These are phyloP conservation scores for Ariolimax columbianus DNA, from an alignment of 2,888 invertebrate species.

Conservation along the genomic window DNA sequence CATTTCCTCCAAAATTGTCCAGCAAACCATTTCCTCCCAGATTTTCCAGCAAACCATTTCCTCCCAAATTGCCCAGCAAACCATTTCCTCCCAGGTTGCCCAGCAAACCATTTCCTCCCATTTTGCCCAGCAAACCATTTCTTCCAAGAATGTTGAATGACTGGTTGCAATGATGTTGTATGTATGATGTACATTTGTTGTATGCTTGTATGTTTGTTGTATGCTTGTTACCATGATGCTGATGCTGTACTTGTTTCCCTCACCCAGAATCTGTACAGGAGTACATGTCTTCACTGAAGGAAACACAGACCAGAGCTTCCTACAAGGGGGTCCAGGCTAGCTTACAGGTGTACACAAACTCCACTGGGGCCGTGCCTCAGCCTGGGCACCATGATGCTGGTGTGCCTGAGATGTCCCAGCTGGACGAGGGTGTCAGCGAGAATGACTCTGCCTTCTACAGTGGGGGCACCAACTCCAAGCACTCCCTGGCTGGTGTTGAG, in stretches of 20 bases:
- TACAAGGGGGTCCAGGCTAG: neutral
- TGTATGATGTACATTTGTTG: too few species aligned
- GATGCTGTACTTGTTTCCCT: conserved; percentile 12
- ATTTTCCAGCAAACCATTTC: too few species aligned
- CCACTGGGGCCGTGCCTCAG: neutral
- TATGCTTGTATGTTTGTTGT: neutral
- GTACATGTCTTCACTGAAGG: conserved; percentile 38
- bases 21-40: too few species aligned
- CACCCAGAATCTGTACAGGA: conserved; percentile 41
- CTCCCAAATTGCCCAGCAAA: too few species aligned
- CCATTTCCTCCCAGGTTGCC: too few species aligned
- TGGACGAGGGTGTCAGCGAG: conserved; percentile 60
- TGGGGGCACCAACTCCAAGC: conserved; percentile 49
- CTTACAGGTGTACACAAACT: neutral
- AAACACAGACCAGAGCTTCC: conserved; percentile 13
- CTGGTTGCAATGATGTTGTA: too few species aligned
- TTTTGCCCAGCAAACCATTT: too few species aligned
- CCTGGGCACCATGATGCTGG: neutral
- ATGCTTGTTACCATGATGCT: neutral
- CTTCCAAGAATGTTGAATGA: too few species aligned
- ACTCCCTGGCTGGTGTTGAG: conserved; percentile 46
- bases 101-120: too few species aligned
- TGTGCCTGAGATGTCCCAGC: conserved; percentile 34
- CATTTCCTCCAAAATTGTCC: too few species aligned
- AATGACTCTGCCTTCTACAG: conserved; percentile 52